Base-by-base conservation (phyloP, 2,888 invertebrate genomes). In the Caenorhabditis sp. region DNA sequence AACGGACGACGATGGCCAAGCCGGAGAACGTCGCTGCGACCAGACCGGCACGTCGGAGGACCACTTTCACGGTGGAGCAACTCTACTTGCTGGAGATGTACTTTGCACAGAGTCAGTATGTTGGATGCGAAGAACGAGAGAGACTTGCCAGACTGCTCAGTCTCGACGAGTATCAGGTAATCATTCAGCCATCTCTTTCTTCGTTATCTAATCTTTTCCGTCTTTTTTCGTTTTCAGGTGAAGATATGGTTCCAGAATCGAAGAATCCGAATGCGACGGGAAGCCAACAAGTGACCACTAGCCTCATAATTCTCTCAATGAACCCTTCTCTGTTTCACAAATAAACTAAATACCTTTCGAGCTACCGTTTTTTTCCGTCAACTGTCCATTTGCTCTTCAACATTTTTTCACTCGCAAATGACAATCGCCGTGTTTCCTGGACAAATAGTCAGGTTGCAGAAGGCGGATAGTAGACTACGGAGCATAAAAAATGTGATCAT, bases 171-270 rank as follows among this genome's bases (percentile, higher is more conserved):
- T 64, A 65, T 32, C 83, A 83, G 83, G 83, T 83, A 28, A 6
- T n/a, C n/a, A n/a, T n/a, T n/a, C n/a, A n/a, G n/a, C n/a, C n/a
- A n/a, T n/a, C n/a, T n/a, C n/a, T n/a, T n/a, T n/a, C n/a, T 40
- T 24, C n/a, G 20, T 53, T 28, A 40, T 53, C 24, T 35, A 35
- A 32, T 28, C 20, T 53, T 18, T 15, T 35, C 28, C 26, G 44
- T 9, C n/a, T 51, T 20, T 11, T 35, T 58, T 22, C 26, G 8
- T 53, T 80, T 88, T 56, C 80, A 88, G 88, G 85, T 88, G 18
- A 88, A 88, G 74, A 87, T 88, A 37, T 88, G 88, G 88, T 88
- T 87, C 55, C 84, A 86, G 72, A 84, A 85, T 47, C 79, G 84
- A 22, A 76, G 85, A 24, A 85, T 85, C 18, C 78, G 84, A 1